Evolutionary conservation across 2,797 vertebrate species (phyloP).

Genomic region (Neopelma chrysocephalum): DNA sequence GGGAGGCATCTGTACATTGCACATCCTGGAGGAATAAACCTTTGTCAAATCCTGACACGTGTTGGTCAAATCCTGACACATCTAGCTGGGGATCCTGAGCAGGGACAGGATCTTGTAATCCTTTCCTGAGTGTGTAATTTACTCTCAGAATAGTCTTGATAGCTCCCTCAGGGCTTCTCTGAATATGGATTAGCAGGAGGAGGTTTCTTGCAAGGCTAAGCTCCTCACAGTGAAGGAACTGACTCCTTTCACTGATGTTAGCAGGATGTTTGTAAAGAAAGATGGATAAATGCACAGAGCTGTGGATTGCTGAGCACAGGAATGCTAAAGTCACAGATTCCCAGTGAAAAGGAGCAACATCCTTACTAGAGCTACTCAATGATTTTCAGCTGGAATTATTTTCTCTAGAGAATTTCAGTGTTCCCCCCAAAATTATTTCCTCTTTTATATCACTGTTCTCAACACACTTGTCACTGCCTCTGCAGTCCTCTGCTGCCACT

Average conservation of each 20-base stretch:
- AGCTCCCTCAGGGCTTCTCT: background rate
- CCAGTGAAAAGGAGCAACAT: background rate
- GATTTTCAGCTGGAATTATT: background rate
- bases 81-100: background rate
- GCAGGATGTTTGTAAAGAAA: background rate
- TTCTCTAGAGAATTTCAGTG: background rate
- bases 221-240: background rate
- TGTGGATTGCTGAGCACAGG: background rate
- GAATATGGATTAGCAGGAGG: background rate
- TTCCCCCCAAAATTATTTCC: background rate
- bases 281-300: background rate
- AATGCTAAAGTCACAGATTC: background rate
- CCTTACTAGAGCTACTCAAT: background rate
- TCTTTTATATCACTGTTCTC: background rate
- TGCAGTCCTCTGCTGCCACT: background rate
- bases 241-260: background rate
- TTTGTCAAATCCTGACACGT: background rate
- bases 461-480: background rate
- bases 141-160: background rate
- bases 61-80: background rate
- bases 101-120: background rate
- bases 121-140: background rate
- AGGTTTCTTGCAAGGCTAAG: constrained; percentile 13
- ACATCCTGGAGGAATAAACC: background rate
- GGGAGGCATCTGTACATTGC: background rate